Base-by-base conservation (phyloP, 2,888 invertebrate genomes). In the Reticulitermes lucifugus region DNA sequence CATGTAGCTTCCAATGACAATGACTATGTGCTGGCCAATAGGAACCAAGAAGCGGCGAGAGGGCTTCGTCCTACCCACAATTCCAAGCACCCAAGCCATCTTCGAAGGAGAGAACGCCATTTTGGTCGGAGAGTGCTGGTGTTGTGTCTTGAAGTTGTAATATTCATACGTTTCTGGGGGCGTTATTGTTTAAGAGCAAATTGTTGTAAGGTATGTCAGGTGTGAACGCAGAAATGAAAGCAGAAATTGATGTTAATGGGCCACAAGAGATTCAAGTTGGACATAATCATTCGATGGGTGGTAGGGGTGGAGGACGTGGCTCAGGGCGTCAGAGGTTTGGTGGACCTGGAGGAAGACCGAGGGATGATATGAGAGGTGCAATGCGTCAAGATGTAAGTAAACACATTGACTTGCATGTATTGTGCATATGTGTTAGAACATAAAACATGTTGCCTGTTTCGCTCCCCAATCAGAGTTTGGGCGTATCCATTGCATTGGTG, bases 341-440 rank as follows among this genome's bases (percentile, higher is more conserved):
- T 35, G 84, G 84, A 3, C 83, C 55, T 0, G 84, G 84, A 43
- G 83, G 84, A 22, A 43, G 86, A 12, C 55, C 59, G 41, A 55
- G 86, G 79, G 86, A 86, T 82, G 85, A 86, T 59, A 41, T 55
- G 46, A 82, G 85, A 59, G 51, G 46, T 12, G 70, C 83, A 55
- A 79, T 79, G 46, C 59, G 77, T 29, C 79, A 65, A 71, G 86
- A 86, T 41, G 86, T 86, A 83, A 86, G 85, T 83, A 79, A 43
- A 12, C 0, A 25, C 9, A 79, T 51, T 46, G 5, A 10, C 18
- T 10, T 65, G 65, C 25, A 10, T 65, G 65, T 35, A 35, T 35
- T 2, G 35, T 35, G 35, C 35, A 35, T 35, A 35, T 35, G 1
- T 35, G 35, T 35, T 35, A 0, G 35, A 35, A 35, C 35, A 35